phyloP scores from a whole-genome alignment of 1,140 invertebrate species.

The Neotoxoptera formosana region DNA sequence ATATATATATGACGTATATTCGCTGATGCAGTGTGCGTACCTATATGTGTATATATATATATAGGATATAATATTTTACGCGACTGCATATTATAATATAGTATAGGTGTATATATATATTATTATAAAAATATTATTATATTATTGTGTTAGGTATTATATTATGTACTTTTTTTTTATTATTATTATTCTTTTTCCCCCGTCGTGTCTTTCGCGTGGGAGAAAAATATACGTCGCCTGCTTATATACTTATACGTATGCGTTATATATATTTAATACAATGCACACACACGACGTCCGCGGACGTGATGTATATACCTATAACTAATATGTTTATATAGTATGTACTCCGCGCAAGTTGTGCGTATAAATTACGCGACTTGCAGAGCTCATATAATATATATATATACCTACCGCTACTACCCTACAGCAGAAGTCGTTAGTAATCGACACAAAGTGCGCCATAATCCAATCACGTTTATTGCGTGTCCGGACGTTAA shows the following conservation, averaged over 20 bases:
- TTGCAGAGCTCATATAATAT: neutral
- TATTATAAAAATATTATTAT: constrained; percentile 48
- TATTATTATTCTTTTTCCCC: neutral
- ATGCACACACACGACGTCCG: neutral
- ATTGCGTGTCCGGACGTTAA: constrained; percentile 33
- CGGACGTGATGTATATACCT: neutral
- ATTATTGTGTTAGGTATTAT: neutral
- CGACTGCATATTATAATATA: neutral
- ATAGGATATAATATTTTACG: constrained; percentile 8
- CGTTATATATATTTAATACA: no score
- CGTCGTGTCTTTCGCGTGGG: constrained; percentile 35
- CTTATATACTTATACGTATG: no score
- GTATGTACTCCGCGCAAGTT: neutral
- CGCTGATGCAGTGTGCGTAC: neutral
- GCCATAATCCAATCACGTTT: constrained; percentile 50
- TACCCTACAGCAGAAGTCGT: neutral
- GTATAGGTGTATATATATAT: neutral
- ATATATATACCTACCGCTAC: neutral
- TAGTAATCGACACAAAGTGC: constrained; percentile 50
- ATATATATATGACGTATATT: neutral
- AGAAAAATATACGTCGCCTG: constrained; percentile 33
- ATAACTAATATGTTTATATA: neutral
- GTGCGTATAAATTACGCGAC: constrained; percentile 18
- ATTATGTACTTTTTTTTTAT: neutral
- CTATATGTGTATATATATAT: neutral